Evolutionary conservation across 2,888 invertebrate species (phyloP), one percentile per base, ranked within the genome.

Genomic region (Petrophora chlorosata): DNA sequence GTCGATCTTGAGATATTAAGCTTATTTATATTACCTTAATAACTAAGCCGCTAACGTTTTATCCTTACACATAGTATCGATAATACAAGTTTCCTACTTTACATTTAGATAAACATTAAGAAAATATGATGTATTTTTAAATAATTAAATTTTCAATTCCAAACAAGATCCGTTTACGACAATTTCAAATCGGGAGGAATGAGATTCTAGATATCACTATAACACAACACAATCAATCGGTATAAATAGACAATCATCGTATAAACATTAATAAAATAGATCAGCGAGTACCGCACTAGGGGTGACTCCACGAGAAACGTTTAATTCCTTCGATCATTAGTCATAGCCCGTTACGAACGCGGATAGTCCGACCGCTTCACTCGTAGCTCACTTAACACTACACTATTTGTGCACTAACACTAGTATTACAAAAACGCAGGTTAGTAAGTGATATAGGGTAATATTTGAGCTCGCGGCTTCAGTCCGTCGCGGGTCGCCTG

Each of bases 321-420:
- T 76, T 65, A 77, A 79, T 79, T 79, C 75, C 76, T 70, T 75
- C 75, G 59, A 74, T 23, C 35, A 15, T 25, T 70, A 77, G 67
- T 75, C 73, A 77, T 73, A 77, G 76, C 75, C 75, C 71, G 70
- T 55, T 59, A 9, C 25, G 14, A 26, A 10, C 36, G 25, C 25
- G 36, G 8, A 10, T 7, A 23, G 17, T 39, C 14, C 26, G 30
- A 33, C 25, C 29, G 41, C 39, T 7, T 29, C 48, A 29, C 35
- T 42, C 51, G 42, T 30, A 41, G 48, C 53, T 51, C 67, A 55
- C 60, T 61, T 62, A 58, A 56, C 74, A 76, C 76, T 71, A 73
- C 76, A 77, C 73, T 78, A 73, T 59, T 73, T 68, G 82, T 76
- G 77, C 82, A 82, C 81, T 77, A 76, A 66, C 82, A 75, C 70